Conservation (phyloP, 2,797 vertebrate species). For the Amazonetta brasiliensis region DNA sequence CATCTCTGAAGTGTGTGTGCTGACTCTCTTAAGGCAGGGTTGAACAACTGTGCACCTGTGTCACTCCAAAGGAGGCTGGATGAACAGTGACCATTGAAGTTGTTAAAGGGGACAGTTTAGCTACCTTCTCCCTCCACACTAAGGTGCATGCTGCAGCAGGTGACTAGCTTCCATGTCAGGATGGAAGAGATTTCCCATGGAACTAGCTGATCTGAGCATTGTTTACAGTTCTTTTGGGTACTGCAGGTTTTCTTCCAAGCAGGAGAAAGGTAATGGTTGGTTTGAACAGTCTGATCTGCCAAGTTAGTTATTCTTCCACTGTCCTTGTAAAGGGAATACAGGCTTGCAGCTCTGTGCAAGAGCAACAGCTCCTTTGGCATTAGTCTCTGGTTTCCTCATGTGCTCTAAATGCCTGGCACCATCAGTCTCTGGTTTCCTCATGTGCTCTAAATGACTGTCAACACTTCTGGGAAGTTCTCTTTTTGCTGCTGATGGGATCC, state of each 20-base stretch:
- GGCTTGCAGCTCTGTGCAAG: background rate
- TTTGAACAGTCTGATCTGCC: background rate
- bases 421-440: background rate
- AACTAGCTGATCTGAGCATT: background rate
- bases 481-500: background rate
- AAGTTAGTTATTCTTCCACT: background rate
- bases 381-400: background rate
- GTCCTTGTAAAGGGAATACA: background rate
- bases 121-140: background rate
- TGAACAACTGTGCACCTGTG: background rate
- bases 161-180: background rate
- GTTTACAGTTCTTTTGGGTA: background rate
- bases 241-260: background rate
- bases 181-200: background rate
- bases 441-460: slow-evolving; percentile 1
- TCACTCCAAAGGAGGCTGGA: background rate
- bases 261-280: background rate
- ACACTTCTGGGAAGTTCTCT: background rate
- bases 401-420: background rate
- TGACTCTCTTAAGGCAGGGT: background rate
- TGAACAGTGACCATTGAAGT: background rate
- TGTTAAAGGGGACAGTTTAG: background rate
- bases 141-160: fast-evolving
- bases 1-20: background rate
- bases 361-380: slow-evolving; percentile 12